Evolutionary conservation across 92 coral and sea anemone genomes (phyloP).

Genomic region (Zoanthus sansibaricus): DNA sequence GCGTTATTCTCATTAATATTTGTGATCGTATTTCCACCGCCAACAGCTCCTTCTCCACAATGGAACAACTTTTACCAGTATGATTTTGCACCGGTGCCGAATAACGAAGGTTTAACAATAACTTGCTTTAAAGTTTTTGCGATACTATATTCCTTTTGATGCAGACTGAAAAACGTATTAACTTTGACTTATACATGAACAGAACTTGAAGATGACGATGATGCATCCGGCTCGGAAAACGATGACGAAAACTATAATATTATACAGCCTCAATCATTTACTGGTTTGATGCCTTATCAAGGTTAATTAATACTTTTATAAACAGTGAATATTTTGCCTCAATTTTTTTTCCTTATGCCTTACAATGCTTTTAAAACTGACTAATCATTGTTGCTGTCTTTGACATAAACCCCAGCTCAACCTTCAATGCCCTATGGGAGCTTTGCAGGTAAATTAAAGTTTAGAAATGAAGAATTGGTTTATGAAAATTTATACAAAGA

Average conservation of each 20-base stretch:
- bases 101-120: conserved; percentile 64
- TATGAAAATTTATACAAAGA: neutral
- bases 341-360: neutral
- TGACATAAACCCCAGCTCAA: conserved; percentile 5
- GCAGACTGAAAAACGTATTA: neutral
- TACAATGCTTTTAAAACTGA: neutral
- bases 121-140: neutral
- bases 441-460: conserved; percentile 33
- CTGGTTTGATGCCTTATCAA: conserved; percentile 35
- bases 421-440: conserved; percentile 6
- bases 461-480: neutral
- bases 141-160: neutral
- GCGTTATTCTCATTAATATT: neutral
- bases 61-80: conserved; percentile 73
- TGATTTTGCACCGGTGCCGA: conserved; percentile 55
- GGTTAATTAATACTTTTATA: conserved; percentile 16
- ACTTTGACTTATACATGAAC: neutral
- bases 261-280: neutral
- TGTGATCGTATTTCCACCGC: neutral
- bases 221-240: conserved; percentile 19
- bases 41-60: conserved; percentile 61
- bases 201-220: conserved; percentile 14
- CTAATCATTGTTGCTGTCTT: neutral
- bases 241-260: neutral
- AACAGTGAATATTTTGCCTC: neutral